These are phyloP conservation scores for Synchiropus splendidus DNA, from an alignment of 2,113 vertebrate genomes.

Conservation along the genomic window DNA sequence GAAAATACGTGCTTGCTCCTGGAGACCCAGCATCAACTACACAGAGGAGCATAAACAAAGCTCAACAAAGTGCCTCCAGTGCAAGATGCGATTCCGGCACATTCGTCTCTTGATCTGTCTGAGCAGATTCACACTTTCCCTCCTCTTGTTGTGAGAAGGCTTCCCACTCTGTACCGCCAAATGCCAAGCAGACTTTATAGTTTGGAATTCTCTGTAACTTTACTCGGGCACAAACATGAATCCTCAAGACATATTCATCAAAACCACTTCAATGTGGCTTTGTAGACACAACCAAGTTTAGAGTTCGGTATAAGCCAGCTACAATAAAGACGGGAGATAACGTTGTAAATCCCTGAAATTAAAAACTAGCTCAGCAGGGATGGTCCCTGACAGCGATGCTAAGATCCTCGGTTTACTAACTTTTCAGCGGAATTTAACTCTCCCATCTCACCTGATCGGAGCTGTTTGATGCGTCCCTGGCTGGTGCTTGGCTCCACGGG, in stretches of 20 bases:
- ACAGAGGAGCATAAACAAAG: constrained; percentile 47
- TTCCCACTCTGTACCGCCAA: neutral
- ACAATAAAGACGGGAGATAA: too few species aligned
- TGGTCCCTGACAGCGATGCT: constrained; percentile 23
- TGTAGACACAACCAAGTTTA: too few species aligned
- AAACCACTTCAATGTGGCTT: constrained; percentile 1
- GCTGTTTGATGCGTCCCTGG: constrained; percentile 90
- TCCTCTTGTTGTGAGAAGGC: neutral
- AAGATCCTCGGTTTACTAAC: constrained; percentile 17
- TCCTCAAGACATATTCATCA: too few species aligned
- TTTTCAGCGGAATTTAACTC: neutral
- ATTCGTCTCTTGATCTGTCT: constrained; percentile 14
- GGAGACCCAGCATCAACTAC: constrained; percentile 43
- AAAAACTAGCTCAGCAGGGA: constrained; percentile 37
- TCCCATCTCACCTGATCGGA: constrained; percentile 79
- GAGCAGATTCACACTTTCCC: neutral
- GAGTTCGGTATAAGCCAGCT: too few species aligned
- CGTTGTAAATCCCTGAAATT: too few species aligned
- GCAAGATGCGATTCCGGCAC: constrained; percentile 20
- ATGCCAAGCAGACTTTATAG: too few species aligned
- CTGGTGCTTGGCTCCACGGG: constrained; percentile 83
- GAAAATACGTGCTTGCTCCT: constrained; percentile 35
- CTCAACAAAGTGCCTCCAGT: constrained; percentile 44
- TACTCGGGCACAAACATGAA: too few species aligned
- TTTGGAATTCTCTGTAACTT: too few species aligned